Evolutionary conservation across 2,888 invertebrate genomes (phyloP).

Genomic region (Stratiomys singularior): DNA sequence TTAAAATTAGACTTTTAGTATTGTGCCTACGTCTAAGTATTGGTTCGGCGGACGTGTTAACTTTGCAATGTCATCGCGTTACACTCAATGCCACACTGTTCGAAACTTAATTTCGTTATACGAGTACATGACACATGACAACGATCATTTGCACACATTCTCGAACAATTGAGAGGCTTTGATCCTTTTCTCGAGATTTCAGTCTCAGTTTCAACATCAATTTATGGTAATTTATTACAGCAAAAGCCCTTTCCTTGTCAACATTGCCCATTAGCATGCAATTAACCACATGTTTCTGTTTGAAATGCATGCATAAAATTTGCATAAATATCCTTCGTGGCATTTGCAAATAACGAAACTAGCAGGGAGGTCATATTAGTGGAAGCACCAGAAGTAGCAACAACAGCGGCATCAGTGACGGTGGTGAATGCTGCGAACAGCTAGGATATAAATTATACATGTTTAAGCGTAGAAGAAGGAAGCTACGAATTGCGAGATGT

Average conservation of each 20-base stretch:
- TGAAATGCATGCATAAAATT: conserved; percentile 51
- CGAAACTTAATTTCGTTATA: conserved; percentile 25
- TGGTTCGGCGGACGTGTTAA: no score
- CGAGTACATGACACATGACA: conserved; percentile 46
- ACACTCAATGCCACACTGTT: not conserved
- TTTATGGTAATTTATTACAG: conserved; percentile 53
- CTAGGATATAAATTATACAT: conserved; percentile 23
- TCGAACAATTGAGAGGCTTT: conserved; percentile 13
- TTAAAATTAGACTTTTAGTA: no score
- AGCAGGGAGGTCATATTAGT: not conserved
- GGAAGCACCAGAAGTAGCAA: not conserved
- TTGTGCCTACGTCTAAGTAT: no score
- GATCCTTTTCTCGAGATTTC: conserved; percentile 27
- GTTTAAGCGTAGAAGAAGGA: not conserved
- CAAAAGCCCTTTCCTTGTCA: conserved; percentile 58
- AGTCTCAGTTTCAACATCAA: conserved; percentile 33
- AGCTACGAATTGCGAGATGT: conserved; percentile 21
- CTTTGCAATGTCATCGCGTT: no score
- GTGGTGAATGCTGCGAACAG: conserved; percentile 2
- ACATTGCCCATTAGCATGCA: conserved; percentile 58
- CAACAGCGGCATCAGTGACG: not conserved
- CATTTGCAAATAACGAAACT: conserved; percentile 13
- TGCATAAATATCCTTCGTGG: conserved; percentile 43
- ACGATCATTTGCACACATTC: conserved; percentile 48
- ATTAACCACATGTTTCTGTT: conserved; percentile 58